Conservation (phyloP, 2,797 vertebrate genomes). For the Thripadectes ignobilis region DNA sequence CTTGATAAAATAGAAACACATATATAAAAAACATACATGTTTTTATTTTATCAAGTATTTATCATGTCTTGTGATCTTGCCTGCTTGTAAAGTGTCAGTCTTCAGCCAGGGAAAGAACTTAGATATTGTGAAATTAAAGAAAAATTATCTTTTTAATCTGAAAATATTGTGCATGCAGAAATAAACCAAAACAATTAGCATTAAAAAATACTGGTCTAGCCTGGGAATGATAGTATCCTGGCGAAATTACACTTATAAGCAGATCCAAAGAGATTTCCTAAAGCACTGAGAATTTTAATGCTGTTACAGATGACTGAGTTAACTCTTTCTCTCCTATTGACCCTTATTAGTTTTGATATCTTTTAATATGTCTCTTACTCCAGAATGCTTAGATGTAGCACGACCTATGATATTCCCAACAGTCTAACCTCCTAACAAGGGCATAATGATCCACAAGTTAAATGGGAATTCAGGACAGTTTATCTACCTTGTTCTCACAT, state of each 20-base stretch:
- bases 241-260: background rate
- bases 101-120: background rate
- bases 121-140: background rate
- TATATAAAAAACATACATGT: background rate
- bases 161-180: background rate
- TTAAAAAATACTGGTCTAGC: background rate
- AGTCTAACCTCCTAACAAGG: background rate
- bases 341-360: background rate
- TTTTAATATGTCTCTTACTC: background rate
- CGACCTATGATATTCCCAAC: background rate
- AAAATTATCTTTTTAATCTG: background rate
- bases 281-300: background rate
- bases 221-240: background rate
- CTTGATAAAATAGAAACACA: background rate
- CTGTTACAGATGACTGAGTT: background rate
- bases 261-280: background rate
- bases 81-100: background rate
- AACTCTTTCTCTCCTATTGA: background rate
- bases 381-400: background rate
- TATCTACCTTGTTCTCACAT: background rate
- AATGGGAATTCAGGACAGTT: background rate
- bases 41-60: background rate
- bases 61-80: background rate
- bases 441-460: background rate
- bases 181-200: background rate